Base-by-base conservation (phyloP, 2,888 invertebrate species). In the Volucella inflata region DNA sequence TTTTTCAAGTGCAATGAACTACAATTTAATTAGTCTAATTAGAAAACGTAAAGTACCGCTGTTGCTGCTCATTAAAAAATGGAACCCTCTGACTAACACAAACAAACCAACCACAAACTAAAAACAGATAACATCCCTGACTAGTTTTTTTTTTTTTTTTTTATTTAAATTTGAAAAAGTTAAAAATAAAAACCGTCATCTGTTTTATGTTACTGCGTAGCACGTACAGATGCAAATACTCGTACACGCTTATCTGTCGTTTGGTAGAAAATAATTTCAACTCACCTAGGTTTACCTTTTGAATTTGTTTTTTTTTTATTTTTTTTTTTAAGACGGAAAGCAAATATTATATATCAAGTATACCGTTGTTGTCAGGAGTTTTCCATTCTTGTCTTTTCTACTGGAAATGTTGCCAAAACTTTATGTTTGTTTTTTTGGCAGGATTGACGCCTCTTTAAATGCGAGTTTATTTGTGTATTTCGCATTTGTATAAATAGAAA, bases 1-100 rank as follows among this genome's bases (percentile, higher is more conserved):
- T 72, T 81, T 21, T 85, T 81, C 85, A 81, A 85, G 85, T 72
- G 80, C 85, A 85, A 77, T 76, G 85, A 85, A 85, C 85, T 85
- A 71, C 57, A 16, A 64, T 76, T 85, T 76, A 76, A 85, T 85
- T 81, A 85, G 76, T 81, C 72, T 77, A 85, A 85, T 85, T 80
- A 81, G 62, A 71, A n/a, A 62, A 76, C 72, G 68, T 59, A 60
- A 76, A 64, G 42, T 14, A 38, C 51, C 3, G 21, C 21, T 62
- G 46, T 57, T 74, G 44, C 51, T 62, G 46, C 62, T 74, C 64
- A 82, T 71, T 79, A 68, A 70, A 42, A 44, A n/a, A 51, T 17
- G 10, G 40, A 42, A 30, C 40, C 12, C 8, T 46, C 40, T 36
- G 17, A 57, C 42, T n/a, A 30, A 17, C 12, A 68, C 50, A 68